phyloP scores from a whole-genome alignment of 2,113 vertebrate genomes.

The Sitta europaea region DNA sequence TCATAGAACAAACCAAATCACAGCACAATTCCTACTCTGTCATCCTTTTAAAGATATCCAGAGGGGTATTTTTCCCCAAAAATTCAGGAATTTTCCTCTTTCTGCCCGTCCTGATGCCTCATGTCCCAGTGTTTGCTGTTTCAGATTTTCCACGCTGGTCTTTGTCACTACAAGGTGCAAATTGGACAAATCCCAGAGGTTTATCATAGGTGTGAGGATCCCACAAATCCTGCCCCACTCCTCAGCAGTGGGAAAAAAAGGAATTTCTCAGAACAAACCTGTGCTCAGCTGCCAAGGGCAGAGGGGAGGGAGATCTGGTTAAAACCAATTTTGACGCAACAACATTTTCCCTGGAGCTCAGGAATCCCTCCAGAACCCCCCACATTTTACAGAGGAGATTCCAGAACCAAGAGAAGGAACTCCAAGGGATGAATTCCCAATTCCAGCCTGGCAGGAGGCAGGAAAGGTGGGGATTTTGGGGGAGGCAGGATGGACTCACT shows the following conservation, averaged over 20 bases:
- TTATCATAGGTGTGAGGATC: background rate
- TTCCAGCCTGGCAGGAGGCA: too few species aligned
- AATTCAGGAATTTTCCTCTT: background rate
- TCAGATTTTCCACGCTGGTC: rapidly evolving
- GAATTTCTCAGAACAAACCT: background rate
- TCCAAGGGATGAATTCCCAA: background rate
- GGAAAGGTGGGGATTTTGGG: rapidly evolving
- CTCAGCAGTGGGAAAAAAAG: background rate
- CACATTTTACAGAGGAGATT: background rate
- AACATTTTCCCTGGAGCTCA: background rate
- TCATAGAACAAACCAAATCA: background rate
- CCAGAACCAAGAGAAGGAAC: background rate
- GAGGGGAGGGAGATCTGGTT: background rate
- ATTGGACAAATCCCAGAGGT: background rate
- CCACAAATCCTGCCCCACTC: rapidly evolving
- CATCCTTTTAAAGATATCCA: background rate
- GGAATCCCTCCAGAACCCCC: background rate
- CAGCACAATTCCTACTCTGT: background rate
- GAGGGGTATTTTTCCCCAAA: rapidly evolving
- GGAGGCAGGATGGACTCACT: constrained; percentile 76
- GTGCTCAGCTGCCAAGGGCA: background rate
- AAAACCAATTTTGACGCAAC: rapidly evolving
- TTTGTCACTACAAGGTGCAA: background rate
- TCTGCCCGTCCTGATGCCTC: background rate
- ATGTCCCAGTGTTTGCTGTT: rapidly evolving